phyloP scores from a whole-genome alignment of 1,140 invertebrate species.

The Nebria ingens region DNA sequence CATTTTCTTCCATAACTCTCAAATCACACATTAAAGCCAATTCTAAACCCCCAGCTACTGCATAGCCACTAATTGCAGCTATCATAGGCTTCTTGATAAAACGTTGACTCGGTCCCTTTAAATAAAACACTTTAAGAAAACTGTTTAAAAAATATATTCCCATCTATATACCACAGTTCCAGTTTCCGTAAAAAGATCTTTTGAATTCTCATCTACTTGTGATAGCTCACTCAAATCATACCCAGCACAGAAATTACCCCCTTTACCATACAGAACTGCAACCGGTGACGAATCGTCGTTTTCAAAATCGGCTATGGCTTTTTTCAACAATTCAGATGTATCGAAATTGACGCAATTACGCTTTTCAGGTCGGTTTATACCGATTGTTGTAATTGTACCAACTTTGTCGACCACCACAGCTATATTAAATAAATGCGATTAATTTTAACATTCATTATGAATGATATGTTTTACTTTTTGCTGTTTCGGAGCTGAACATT shows the following conservation, averaged over 20 bases:
- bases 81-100: slow-evolving; percentile 73
- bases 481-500: background rate
- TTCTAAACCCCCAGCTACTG: slow-evolving; percentile 81
- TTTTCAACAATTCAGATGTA: slow-evolving; percentile 53
- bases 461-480: slow-evolving; percentile 4
- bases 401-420: slow-evolving; percentile 48
- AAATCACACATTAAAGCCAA: slow-evolving; percentile 85
- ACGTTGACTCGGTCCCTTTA: slow-evolving; percentile 49
- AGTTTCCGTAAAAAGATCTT: slow-evolving; percentile 21
- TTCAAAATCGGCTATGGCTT: slow-evolving; percentile 70
- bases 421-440: slow-evolving; percentile 15
- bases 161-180: slow-evolving; percentile 28
- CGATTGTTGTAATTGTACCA: slow-evolving; percentile 59
- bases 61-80: slow-evolving; percentile 76
- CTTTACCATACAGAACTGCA: slow-evolving; percentile 74
- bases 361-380: slow-evolving; percentile 73
- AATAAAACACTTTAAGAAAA: slow-evolving; percentile 10
- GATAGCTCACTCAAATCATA: slow-evolving; percentile 67
- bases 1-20: slow-evolving; percentile 73
- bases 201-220: slow-evolving; percentile 28
- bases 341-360: slow-evolving; percentile 67
- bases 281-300: slow-evolving; percentile 54
- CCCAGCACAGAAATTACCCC: slow-evolving; percentile 85
- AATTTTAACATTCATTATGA: slow-evolving; percentile 10
- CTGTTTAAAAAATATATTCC: too few relatives aligned